These are phyloP conservation scores for Drosophila pectinifera DNA, from an alignment of 1,140 invertebrate genomes.

Conservation along the genomic window DNA sequence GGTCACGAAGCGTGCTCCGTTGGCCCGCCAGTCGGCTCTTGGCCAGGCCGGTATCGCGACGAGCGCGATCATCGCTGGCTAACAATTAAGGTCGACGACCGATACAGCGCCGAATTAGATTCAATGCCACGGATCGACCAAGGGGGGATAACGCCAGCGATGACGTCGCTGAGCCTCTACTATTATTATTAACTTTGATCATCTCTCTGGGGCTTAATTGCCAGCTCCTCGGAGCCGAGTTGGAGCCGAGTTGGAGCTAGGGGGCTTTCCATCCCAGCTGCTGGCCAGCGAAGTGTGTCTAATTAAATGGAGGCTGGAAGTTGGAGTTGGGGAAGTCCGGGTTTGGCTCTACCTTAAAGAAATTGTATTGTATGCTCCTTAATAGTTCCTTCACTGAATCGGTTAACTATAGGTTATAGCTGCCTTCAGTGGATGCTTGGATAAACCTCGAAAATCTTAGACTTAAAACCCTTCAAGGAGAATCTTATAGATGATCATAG, in stretches of 20 bases:
- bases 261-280: slow-evolving; percentile 9
- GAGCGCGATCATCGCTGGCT: slow-evolving; percentile 11
- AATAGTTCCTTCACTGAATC: too few species aligned
- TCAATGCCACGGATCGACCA: slow-evolving; percentile 34
- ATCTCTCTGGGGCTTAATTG: not conserved
- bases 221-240: not conserved
- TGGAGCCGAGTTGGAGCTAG: not conserved
- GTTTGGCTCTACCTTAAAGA: too few species aligned
- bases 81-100: slow-evolving; percentile 22
- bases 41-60: slow-evolving; percentile 13
- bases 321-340: not conserved
- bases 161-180: slow-evolving; percentile 4
- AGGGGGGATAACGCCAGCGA: slow-evolving; percentile 15
- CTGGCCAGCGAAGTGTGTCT: not conserved
- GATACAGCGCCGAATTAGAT: slow-evolving; percentile 47
- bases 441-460: too few species aligned
- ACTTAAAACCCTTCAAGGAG: too few species aligned
- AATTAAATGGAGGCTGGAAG: not conserved
- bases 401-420: too few species aligned
- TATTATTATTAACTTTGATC: slow-evolving; percentile 15
- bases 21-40: not conserved
- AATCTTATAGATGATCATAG: too few species aligned
- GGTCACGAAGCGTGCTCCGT: not conserved
- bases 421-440: too few species aligned
- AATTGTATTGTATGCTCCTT: too few species aligned